phyloP scores from a whole-genome alignment of 2,113 vertebrate genomes.

The Strix uralensis region DNA sequence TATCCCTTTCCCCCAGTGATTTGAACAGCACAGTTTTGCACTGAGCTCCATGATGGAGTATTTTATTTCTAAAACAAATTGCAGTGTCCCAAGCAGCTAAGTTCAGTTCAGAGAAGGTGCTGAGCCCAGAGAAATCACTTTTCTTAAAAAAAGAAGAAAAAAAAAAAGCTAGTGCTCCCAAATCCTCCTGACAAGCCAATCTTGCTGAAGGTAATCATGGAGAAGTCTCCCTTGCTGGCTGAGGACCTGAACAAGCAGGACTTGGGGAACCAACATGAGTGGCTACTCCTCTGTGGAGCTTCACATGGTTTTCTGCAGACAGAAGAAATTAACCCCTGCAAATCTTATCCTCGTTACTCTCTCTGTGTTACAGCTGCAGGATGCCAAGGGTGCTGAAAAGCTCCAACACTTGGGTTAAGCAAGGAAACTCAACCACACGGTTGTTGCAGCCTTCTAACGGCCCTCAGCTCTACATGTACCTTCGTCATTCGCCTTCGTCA shows the following conservation, averaged over 20 bases:
- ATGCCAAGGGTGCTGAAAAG: not conserved
- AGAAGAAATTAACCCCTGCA: not conserved
- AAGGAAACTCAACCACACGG: rapidly evolving
- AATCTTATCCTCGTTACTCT: rapidly evolving
- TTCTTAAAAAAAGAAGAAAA: too few species aligned
- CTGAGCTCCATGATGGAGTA: not conserved
- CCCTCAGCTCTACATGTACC: not conserved
- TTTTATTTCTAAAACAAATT: not conserved
- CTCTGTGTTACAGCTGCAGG: rapidly evolving
- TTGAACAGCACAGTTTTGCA: not conserved
- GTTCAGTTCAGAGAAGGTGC: not conserved
- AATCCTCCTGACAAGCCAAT: not conserved
- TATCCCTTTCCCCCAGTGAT: not conserved
- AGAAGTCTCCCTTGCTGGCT: not conserved
- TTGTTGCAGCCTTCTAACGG: not conserved
- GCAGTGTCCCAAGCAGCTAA: not conserved
- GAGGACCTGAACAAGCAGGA: not conserved
- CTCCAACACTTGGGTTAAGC: not conserved
- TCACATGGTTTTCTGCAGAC: not conserved
- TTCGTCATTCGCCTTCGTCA: not conserved
- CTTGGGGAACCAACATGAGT: not conserved
- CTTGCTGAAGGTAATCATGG: not conserved
- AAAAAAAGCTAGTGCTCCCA: not conserved
- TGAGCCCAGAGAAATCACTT: not conserved
- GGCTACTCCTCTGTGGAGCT: not conserved